phyloP scores from a whole-genome alignment of 2,113 vertebrate genomes.

The Cyanistes caeruleus region DNA sequence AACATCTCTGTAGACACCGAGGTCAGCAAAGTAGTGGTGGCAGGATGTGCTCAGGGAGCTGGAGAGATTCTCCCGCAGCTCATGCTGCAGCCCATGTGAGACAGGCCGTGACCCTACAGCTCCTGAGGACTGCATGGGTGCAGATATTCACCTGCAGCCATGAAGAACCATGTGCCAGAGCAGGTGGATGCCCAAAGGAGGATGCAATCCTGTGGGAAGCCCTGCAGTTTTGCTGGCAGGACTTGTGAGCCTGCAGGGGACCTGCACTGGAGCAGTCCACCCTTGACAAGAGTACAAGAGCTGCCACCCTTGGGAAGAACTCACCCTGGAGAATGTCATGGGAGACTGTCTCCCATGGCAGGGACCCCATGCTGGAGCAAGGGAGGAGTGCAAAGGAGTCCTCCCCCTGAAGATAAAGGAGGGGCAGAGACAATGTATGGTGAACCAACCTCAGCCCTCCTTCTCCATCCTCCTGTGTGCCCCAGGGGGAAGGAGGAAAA shows the following conservation, averaged over 20 bases:
- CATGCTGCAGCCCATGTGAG: rapidly evolving
- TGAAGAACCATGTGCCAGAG: neutral
- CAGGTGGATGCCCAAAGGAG: neutral
- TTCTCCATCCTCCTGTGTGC: neutral
- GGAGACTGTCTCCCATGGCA: neutral
- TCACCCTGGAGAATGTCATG: neutral
- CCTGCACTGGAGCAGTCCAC: neutral
- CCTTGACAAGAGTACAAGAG: neutral
- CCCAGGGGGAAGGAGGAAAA: neutral
- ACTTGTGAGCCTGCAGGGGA: neutral
- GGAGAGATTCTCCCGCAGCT: neutral
- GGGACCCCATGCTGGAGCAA: rapidly evolving
- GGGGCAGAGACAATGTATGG: neutral
- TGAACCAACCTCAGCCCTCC: neutral
- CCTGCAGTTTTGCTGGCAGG: neutral
- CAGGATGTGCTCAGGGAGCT: neutral
- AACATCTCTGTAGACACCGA: neutral
- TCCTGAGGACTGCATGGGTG: neutral
- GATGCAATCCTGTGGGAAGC: neutral
- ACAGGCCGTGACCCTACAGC: neutral
- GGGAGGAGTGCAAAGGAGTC: neutral
- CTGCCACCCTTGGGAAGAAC: neutral
- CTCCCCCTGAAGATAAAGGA: neutral
- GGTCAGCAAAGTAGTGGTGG: neutral
- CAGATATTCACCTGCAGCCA: neutral